Base-by-base conservation (phyloP, 2,888 invertebrate genomes). In the Chrysina gloriosa region DNA sequence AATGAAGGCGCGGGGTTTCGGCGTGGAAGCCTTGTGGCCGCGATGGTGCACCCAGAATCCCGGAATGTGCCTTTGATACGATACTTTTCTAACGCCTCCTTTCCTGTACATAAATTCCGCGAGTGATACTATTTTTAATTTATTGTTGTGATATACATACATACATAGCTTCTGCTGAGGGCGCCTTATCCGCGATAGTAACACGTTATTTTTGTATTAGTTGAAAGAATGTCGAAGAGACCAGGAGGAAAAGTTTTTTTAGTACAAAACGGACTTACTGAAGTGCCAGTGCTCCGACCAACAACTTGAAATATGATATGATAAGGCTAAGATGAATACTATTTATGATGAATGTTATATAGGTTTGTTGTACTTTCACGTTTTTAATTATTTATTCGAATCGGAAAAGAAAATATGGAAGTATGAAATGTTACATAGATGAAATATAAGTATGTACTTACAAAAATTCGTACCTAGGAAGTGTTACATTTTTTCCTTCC, bases 41-140 rank as follows among this genome's bases (percentile, higher is more conserved):
- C 86, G 87, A 71, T 92, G 92, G 92, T 93, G 92, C 79, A 85
- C 87, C 29, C 90, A 92, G 79, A 92, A 92, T 82, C 92, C 91
- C 29, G 89, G 90, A 75, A 88, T 89, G 81, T 92, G 91, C 84
- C 90, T 89, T 84, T 84, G 81, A 82, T 63, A n/a, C n/a, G n/a
- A n/a, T n/a, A n/a, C n/a, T n/a, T n/a, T n/a, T n/a, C n/a, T n/a
- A n/a, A n/a, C n/a, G n/a, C n/a, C n/a, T n/a, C n/a, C n/a, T n/a
- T n/a, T n/a, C n/a, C n/a, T n/a, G n/a, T n/a, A n/a, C n/a, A n/a
- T n/a, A n/a, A 34, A 36, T 21, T n/a, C 16, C 39, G 21, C 36
- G 56, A 56, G 47, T 64, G 39, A 54, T 54, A 36, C 31, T 64
- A 29, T 52, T 45, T 48, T 63, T 63, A 63, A 63, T 34, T 63